phyloP scores from a whole-genome alignment of 2,888 invertebrate species.

The Plagodis dolabraria region DNA sequence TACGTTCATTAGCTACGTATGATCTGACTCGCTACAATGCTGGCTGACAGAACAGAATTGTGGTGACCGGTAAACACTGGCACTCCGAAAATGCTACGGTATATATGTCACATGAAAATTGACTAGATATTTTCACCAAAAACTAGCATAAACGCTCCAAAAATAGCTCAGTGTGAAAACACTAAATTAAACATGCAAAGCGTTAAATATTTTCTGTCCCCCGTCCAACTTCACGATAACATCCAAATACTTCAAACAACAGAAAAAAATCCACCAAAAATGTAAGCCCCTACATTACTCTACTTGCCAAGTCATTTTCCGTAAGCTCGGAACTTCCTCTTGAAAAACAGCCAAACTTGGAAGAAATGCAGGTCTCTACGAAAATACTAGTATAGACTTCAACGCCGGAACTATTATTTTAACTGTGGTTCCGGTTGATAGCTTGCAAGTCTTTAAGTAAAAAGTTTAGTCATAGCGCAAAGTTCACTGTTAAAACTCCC shows the following conservation, averaged over 20 bases:
- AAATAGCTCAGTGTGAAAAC: no score
- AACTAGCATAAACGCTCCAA: no score
- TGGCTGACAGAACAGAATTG: no score
- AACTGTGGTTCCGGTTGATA: conserved; percentile 2
- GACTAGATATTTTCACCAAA: no score
- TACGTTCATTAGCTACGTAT: no score
- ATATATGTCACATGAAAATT: no score
- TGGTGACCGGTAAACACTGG: no score
- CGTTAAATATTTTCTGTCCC: neutral
- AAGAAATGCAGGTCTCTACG: conserved; percentile 12
- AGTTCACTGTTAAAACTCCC: neutral
- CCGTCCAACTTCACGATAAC: neutral
- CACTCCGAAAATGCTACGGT: no score
- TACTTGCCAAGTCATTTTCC: conserved; percentile 13
- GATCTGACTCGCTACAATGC: no score
- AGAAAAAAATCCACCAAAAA: neutral
- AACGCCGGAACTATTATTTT: neutral
- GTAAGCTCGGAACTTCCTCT: conserved; percentile 8
- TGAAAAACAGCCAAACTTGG: conserved; percentile 13
- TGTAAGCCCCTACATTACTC: conserved; percentile 3
- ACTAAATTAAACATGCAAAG: no score
- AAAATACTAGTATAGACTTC: neutral
- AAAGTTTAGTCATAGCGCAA: neutral
- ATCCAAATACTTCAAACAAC: neutral
- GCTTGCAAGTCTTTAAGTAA: neutral